Conservation (phyloP, 2,888 invertebrate species). For the Clunio marinus region DNA sequence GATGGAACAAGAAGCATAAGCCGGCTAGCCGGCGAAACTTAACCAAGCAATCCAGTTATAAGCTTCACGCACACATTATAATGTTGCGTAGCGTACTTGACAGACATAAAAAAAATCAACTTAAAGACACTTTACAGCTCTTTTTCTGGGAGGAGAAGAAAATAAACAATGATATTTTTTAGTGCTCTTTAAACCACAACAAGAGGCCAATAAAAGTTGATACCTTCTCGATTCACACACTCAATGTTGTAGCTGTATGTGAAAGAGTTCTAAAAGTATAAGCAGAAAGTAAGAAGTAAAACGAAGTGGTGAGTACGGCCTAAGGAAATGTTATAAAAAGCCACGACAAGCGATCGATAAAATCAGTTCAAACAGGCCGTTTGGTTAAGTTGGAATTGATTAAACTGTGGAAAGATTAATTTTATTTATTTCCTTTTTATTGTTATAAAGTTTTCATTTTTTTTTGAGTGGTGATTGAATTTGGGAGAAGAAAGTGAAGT, state of each 20-base stretch:
- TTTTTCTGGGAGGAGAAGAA: neutral
- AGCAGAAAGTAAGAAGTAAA: neutral
- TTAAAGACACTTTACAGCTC: neutral
- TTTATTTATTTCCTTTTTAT: no score
- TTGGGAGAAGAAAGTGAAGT: slow-evolving; percentile 21
- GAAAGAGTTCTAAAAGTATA: neutral
- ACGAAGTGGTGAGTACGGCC: neutral
- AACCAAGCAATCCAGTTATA: neutral
- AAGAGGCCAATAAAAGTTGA: neutral
- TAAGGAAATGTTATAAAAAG: slow-evolving; percentile 23
- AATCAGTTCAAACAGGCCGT: slow-evolving; percentile 7
- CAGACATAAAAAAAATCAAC: neutral
- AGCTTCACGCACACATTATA: slow-evolving; percentile 6
- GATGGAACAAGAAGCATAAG: no score
- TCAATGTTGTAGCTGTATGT: neutral
- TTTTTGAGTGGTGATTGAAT: no score
- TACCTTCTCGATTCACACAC: neutral
- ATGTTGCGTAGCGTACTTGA: neutral
- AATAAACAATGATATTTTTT: neutral
- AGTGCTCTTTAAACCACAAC: neutral
- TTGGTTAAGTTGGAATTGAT: neutral
- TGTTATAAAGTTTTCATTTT: no score
- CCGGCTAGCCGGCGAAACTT: slow-evolving; percentile 4
- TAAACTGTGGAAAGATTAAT: no score
- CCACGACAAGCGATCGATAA: neutral